Evolutionary conservation across 92 coral and sea anemone species (phyloP).

Genomic region (Actinernus sp.): DNA sequence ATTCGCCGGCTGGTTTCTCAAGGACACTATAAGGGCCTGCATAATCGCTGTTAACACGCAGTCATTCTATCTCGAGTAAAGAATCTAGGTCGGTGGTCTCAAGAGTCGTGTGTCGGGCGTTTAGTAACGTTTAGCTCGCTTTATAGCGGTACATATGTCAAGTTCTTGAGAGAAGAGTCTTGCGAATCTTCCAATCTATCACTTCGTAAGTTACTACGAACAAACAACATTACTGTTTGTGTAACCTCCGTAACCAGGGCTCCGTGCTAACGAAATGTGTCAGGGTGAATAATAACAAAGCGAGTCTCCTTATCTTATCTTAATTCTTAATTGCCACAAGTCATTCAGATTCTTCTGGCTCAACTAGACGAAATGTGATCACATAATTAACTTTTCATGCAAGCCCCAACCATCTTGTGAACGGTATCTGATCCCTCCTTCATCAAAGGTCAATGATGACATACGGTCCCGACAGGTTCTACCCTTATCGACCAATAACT

Average conservation of each 20-base stretch:
- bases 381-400: slow-evolving; percentile 79
- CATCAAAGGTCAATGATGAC: slow-evolving; percentile 84
- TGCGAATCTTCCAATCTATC: not conserved
- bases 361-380: slow-evolving; percentile 94
- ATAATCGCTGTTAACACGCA: slow-evolving; percentile 26
- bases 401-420: slow-evolving; percentile 75
- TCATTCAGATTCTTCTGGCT: slow-evolving; percentile 69
- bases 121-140: slow-evolving; percentile 65
- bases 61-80: slow-evolving; percentile 2
- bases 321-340: slow-evolving; percentile 79
- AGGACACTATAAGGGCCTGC: slow-evolving; percentile 31
- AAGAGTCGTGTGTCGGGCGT: slow-evolving; percentile 42
- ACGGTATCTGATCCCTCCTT: slow-evolving; percentile 71
- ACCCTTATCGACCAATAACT: slow-evolving; percentile 64
- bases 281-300: slow-evolving; percentile 68
- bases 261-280: slow-evolving; percentile 35
- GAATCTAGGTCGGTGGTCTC: slow-evolving; percentile 67
- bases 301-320: slow-evolving; percentile 92
- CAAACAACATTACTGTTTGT: slow-evolving; percentile 18
- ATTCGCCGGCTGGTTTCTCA: too few species aligned
- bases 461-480: slow-evolving; percentile 36
- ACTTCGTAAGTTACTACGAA: too few species aligned
- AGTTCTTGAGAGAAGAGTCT: slow-evolving; percentile 11
- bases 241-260: slow-evolving; percentile 9
- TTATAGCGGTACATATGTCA: slow-evolving; percentile 8